These are phyloP conservation scores for Penaeus japonicus DNA, from an alignment of 1,140 invertebrate species.

Conservation along the genomic window DNA sequence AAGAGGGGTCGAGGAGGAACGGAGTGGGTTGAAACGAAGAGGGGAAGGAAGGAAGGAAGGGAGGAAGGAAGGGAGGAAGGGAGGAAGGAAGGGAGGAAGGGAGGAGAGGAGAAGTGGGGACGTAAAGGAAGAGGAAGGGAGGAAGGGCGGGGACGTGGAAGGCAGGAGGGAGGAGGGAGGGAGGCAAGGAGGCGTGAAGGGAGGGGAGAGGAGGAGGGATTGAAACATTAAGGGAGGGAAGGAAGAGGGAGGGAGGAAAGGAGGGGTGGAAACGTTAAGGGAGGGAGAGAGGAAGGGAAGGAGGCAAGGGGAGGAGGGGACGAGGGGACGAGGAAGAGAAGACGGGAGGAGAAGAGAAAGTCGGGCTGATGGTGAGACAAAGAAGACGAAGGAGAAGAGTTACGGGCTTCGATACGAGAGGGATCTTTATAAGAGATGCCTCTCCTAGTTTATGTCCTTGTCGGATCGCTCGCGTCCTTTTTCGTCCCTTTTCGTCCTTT, in stretches of 20 bases:
- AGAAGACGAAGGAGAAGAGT: conserved; percentile 25
- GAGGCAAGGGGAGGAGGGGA: background rate
- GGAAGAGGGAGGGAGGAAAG: too few species aligned
- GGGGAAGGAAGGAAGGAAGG: background rate
- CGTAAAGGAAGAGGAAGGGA: background rate
- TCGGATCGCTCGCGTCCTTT: background rate
- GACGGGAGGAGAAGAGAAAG: too few species aligned
- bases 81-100: background rate
- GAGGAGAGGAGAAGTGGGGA: background rate
- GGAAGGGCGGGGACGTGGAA: background rate
- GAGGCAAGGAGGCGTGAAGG: too few species aligned
- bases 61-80: background rate
- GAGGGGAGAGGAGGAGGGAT: background rate
- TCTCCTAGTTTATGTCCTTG: background rate
- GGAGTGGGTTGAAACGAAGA: background rate
- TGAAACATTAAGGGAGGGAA: background rate
- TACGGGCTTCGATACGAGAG: background rate
- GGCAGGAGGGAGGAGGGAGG: too few species aligned
- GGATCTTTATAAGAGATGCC: background rate
- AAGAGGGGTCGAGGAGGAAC: background rate
- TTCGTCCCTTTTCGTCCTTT: background rate
- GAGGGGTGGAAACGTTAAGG: background rate
- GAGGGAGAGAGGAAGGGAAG: background rate
- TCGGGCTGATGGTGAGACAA: conserved; percentile 1
- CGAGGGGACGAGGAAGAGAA: too few species aligned